Base-by-base conservation (phyloP, 2,113 vertebrate genomes). In the Camelus bactrianus region DNA sequence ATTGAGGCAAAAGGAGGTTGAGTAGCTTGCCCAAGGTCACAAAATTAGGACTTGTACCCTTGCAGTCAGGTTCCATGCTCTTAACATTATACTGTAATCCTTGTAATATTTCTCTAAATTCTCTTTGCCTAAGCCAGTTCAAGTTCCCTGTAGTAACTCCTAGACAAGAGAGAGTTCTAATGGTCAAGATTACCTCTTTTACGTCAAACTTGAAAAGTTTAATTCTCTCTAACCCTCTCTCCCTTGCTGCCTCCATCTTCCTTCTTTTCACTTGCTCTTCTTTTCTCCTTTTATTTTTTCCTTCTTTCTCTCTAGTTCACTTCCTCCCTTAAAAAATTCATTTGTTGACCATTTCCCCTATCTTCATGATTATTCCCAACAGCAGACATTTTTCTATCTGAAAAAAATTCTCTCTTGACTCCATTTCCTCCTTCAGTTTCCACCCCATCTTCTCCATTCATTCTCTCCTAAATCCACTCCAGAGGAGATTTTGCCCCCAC, bases 71-170 rank as follows among this genome's bases (percentile, higher is more conserved):
- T 54, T 75, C 20, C 38, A 73, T 58, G 28, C 19, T 95, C 42
- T 92, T 95, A 58, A 91, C 20, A 91, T 89, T 65, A 56, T 83
- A 80, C 35, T 56, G 46, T 75, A 48, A 60, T 88, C 22, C 14
- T 91, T 56, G 52, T 26, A 54, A 69, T 22, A 73, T 52, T 80
- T 93, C 48, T 93, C 42, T 73, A 67, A 80, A 64, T 65, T 3
- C 5, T 20, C 30, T 12, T 26, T 72, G 48, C 20, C 20, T 64
- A 80, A 84, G 22, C 32, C 70, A 83, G 15, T 58, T 92, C 67
- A 92, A 81, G 14, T 9, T 15, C 12, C 32, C 32, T 92, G 72
- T 30, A 35, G 11, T 20, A 9, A 70, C 42, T 12, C 17, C 22
- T 52, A 84, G 54, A 30, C 62, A 70, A 94, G 50, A 76, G 17